These are phyloP conservation scores for Diplazon laetatorius DNA, from an alignment of 2,888 invertebrate genomes.

Conservation along the genomic window DNA sequence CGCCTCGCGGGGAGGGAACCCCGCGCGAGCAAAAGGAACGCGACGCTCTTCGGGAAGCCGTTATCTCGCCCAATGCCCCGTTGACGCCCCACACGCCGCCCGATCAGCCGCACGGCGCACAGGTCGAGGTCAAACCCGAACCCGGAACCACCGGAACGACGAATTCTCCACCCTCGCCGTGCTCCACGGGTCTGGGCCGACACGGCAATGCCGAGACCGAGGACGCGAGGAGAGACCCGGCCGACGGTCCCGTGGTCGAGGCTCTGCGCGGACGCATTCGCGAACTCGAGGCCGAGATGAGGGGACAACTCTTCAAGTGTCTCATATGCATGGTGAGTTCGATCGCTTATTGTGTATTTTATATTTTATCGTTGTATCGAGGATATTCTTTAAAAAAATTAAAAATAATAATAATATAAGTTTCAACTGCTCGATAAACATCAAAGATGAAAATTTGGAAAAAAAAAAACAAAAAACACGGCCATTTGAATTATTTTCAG, in stretches of 20 bases:
- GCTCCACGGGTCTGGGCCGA: constrained; percentile 71
- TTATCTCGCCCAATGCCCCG: constrained; percentile 81
- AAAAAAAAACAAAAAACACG: no score
- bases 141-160: constrained; percentile 73
- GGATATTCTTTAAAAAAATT: no score
- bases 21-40: constrained; percentile 84
- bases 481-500: constrained; percentile 79
- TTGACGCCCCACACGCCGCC: constrained; percentile 76
- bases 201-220: constrained; percentile 72
- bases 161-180: constrained; percentile 63
- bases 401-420: no score
- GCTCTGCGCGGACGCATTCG: constrained; percentile 90
- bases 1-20: constrained; percentile 83
- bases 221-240: constrained; percentile 73
- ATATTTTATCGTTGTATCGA: constrained; percentile 16
- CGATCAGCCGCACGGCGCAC: constrained; percentile 74
- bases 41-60: constrained; percentile 84
- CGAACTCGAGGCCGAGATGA: constrained; percentile 87
- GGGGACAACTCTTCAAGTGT: constrained; percentile 89
- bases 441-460: no score
- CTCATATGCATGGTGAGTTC: constrained; percentile 90
- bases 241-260: constrained; percentile 84
- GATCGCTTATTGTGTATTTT: not conserved
- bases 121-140: constrained; percentile 80
- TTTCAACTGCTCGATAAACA: no score